These are phyloP conservation scores for Mercenaria mercenaria DNA, from an alignment of 1,140 invertebrate genomes.

Conservation along the genomic window DNA sequence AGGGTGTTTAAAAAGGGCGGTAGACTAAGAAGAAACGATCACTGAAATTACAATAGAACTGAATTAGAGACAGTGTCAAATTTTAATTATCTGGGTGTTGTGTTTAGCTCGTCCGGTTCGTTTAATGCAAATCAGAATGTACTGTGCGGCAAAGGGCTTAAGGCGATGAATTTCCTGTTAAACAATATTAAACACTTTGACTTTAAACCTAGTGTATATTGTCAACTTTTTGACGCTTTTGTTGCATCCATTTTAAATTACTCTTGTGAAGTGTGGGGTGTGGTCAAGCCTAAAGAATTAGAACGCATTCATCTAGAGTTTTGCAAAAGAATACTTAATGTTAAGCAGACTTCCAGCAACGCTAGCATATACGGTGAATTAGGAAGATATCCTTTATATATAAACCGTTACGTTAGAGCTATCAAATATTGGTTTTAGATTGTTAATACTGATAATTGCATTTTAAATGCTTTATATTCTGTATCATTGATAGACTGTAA, in stretches of 20 bases:
- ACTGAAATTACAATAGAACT: neutral
- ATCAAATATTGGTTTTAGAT: neutral
- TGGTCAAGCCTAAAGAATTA: neutral
- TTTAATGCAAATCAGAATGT: neutral
- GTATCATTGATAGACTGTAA: neutral
- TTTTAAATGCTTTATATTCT: neutral
- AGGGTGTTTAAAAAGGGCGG: neutral
- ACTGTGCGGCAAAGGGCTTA: neutral
- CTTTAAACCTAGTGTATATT: neutral
- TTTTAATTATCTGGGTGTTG: neutral
- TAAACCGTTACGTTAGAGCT: neutral
- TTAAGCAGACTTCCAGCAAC: neutral
- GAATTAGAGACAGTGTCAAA: neutral
- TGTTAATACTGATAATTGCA: neutral
- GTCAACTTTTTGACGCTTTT: constrained; percentile 27
- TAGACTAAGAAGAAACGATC: neutral
- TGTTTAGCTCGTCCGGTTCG: neutral
- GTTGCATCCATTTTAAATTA: constrained; percentile 39
- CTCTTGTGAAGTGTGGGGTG: constrained; percentile 5
- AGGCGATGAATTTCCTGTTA: neutral
- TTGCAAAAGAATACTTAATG: neutral
- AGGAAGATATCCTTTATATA: neutral
- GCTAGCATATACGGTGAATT: neutral
- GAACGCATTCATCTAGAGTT: constrained; percentile 4
- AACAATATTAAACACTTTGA: neutral